Conservation (phyloP, 2,888 invertebrate species). For the Drosophila monieri region DNA sequence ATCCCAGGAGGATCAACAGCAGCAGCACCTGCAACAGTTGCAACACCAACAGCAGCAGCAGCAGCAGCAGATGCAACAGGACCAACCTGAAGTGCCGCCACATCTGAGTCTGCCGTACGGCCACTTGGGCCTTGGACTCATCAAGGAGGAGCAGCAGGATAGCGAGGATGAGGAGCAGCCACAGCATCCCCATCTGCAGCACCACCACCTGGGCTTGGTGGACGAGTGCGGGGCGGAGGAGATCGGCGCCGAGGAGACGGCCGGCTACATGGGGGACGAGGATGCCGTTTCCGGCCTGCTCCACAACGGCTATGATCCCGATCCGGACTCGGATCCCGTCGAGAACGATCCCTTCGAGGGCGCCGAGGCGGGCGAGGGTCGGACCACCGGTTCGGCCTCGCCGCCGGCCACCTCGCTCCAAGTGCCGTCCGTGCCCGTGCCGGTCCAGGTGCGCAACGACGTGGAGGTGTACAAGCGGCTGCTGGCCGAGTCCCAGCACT, state of each 20-base stretch:
- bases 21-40: conserved; percentile 33
- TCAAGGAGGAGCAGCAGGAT: conserved; percentile 70
- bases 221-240: conserved; percentile 51
- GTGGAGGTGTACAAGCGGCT: conserved; percentile 70
- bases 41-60: conserved; percentile 34
- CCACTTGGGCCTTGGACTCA: conserved; percentile 59
- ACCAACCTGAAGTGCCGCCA: conserved; percentile 35
- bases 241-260: conserved; percentile 75
- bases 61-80: conserved; percentile 41
- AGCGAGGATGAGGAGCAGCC: conserved; percentile 69
- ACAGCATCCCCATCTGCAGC: conserved; percentile 3
- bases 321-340: conserved; percentile 41
- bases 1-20: conserved; percentile 66
- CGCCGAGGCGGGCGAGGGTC: conserved; percentile 16
- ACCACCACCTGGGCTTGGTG: conserved; percentile 18
- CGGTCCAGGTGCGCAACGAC: conserved; percentile 52
- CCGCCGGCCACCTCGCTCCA: conserved; percentile 36
- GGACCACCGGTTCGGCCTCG: conserved; percentile 5
- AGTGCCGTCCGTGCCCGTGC: conserved; percentile 20
- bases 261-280: conserved; percentile 69
- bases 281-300: conserved; percentile 71
- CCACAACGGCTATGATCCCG: conserved; percentile 62
- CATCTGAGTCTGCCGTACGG: conserved; percentile 57
- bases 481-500: conserved; percentile 63
- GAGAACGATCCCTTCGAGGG: conserved; percentile 53